Evolutionary conservation across 2,888 invertebrate genomes (phyloP), one percentile per base, ranked within the genome.

Genomic region (Diadegma fenestrale): DNA sequence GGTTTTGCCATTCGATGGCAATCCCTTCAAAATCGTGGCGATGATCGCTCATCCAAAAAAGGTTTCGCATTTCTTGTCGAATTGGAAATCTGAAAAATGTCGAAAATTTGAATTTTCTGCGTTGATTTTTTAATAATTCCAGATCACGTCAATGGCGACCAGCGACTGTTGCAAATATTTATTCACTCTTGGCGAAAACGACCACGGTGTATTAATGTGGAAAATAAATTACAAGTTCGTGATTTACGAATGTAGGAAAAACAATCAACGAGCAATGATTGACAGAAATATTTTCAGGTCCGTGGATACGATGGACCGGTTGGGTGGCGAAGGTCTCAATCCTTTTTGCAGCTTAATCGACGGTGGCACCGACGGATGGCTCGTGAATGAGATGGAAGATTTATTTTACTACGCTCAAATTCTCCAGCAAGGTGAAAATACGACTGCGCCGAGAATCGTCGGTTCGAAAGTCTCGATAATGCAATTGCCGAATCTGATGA

Each of bases 361-460:
- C 82, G 96, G 96, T 73, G 97, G 97, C 0, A 94, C 95, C 10
- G 95, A 96, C 0, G 97, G 97, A 3, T 96, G 96, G 95, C 94
- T 97, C 76, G 96, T 97, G 91, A 94, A 95, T 75, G 97, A 97
- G 93, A 95, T 97, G 91, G 95, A 96, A 88, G 96, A 97, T 91
- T 94, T 97, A 84, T 97, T 97, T 94, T 97, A 96, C 92, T 97
- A 97, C 92, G 96, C 97, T 88, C 97, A 97, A 94, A 96, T 97
- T 64, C 93, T 96, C 88, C 95, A 96, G 88, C 96, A 97, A 91
- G 96, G 96, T 5, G 96, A 97, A 71, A 95, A 96, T 91, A 95
- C 96, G 0, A 95, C 95, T 72, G 95, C 95, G 3, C 95, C 95
- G 85, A 94, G 97, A 87, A 93, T 94, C 5, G 95, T 97, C 54